Evolutionary conservation across 2,888 invertebrate species (phyloP).

Genomic region (Lycocerus yunnanus): DNA sequence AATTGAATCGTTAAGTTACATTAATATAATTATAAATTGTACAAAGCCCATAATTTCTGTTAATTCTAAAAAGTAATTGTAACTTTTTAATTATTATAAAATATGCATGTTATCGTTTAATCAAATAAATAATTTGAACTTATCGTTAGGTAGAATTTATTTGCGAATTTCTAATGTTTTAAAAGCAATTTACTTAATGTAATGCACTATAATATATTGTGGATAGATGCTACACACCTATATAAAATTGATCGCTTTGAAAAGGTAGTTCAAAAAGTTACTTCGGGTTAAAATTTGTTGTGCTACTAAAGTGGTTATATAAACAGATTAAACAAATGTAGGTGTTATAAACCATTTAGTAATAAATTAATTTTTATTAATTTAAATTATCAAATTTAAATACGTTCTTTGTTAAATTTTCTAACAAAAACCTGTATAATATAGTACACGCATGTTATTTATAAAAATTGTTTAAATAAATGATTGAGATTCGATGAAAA

Average conservation of each 20-base stretch:
- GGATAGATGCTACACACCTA: neutral
- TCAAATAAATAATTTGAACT: neutral
- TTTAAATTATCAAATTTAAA: no score
- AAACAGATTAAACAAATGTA: neutral
- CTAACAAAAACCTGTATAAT: no score
- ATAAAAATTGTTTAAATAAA: no score
- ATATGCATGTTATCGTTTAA: neutral
- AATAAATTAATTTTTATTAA: no score
- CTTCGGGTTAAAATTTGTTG: neutral
- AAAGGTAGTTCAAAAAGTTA: neutral
- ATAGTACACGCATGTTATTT: no score
- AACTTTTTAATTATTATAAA: neutral
- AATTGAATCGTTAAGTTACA: no score
- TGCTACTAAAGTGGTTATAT: neutral
- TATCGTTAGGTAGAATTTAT: neutral
- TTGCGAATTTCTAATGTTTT: neutral
- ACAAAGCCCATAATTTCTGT: no score
- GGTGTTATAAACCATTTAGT: neutral
- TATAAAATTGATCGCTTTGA: neutral
- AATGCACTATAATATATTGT: neutral
- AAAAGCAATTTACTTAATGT: neutral
- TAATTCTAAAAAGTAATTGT: neutral
- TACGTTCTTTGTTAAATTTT: no score
- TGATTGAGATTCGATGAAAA: no score
- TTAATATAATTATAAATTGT: no score